A percentile compares a stretch with the other conserved stretches of the same genome.
phyloP scores from a whole-genome alignment of 2,888 invertebrate genomes.

The Clanis bilineata region DNA sequence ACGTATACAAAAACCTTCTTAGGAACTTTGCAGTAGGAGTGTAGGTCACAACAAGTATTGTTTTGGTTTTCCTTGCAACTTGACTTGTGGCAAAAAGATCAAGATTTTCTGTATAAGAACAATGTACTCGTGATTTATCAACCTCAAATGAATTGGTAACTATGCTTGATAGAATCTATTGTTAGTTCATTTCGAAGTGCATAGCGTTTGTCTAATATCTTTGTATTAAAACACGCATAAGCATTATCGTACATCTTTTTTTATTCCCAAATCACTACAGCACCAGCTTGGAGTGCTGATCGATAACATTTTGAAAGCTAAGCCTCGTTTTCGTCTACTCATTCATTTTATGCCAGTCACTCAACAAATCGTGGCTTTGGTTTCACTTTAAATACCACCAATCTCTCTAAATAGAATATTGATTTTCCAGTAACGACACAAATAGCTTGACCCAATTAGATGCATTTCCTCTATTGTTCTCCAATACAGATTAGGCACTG shows the following conservation, averaged over 20 bases:
- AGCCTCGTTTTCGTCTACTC: background rate
- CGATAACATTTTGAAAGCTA: no score
- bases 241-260: background rate
- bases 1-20: background rate
- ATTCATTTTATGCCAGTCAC: background rate
- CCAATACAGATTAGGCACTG: background rate
- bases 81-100: background rate
- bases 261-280: background rate
- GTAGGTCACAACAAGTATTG: slow-evolving; percentile 2
- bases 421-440: background rate
- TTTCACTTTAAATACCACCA: background rate
- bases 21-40: background rate
- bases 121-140: background rate
- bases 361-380: background rate
- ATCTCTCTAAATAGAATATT: background rate
- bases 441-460: background rate
- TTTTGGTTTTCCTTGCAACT: background rate
- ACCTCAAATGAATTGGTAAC: background rate
- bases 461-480: background rate
- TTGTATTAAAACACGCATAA: background rate
- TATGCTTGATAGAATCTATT: background rate
- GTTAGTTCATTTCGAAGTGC: background rate
- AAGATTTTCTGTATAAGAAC: background rate
- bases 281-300: no score
- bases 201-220: background rate